phyloP scores from a whole-genome alignment of 2,113 vertebrate species.

The Synchiropus splendidus region DNA sequence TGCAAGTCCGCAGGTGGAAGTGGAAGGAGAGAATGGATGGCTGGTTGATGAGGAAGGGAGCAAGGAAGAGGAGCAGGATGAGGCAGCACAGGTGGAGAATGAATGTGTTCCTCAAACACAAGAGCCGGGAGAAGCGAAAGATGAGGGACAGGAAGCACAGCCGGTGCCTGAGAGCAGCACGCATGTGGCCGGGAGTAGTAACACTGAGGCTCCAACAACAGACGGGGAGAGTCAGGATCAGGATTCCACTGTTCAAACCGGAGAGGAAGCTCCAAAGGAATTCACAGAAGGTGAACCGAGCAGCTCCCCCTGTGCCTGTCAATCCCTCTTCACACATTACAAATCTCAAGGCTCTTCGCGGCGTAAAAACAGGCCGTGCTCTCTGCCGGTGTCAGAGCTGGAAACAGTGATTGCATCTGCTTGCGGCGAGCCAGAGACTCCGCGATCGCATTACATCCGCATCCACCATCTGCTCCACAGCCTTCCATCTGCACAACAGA shows the following conservation, averaged over 20 bases:
- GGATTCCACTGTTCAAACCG: slow-evolving; percentile 14
- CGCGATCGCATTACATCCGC: slow-evolving; percentile 89
- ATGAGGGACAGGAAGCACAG: slow-evolving; percentile 8
- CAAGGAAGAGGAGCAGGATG: slow-evolving; percentile 7
- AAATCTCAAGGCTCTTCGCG: slow-evolving; percentile 40
- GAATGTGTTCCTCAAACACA: not conserved
- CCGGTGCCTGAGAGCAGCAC: slow-evolving; percentile 7
- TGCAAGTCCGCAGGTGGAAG: slow-evolving; percentile 28
- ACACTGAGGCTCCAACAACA: not conserved
- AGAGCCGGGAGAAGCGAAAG: slow-evolving; percentile 13
- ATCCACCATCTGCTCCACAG: slow-evolving; percentile 95
- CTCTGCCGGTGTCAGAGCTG: slow-evolving; percentile 88
- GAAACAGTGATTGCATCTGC: slow-evolving; percentile 89
- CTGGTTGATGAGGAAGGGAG: slow-evolving; percentile 36
- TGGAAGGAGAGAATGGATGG: slow-evolving; percentile 34
- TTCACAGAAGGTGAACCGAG: slow-evolving; percentile 22
- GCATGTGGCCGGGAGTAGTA: not conserved
- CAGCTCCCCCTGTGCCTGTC: slow-evolving; percentile 52
- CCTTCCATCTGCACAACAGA: slow-evolving; percentile 77
- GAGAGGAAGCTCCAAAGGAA: slow-evolving; percentile 30
- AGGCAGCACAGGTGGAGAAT: slow-evolving; percentile 7
- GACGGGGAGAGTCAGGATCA: slow-evolving; percentile 10
- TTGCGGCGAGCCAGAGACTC: slow-evolving; percentile 87
- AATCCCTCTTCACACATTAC: slow-evolving; percentile 31
- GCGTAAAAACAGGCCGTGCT: slow-evolving; percentile 82